Conservation (phyloP, 37 sponge, comb jelly and placozoan genomes). For the Petrosia ficiformis region DNA sequence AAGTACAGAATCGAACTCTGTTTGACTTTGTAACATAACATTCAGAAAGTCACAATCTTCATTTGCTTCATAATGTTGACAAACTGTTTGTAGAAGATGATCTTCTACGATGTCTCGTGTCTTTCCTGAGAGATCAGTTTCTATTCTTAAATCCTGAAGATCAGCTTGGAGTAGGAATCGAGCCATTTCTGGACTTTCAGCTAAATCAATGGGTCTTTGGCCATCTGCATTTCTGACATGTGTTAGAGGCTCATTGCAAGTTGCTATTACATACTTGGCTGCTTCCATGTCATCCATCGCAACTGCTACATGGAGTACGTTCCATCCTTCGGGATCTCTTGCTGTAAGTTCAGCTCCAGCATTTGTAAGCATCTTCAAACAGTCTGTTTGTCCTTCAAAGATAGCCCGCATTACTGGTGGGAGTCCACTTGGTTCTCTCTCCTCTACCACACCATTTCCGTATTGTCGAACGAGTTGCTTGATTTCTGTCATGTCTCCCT, state of each 20-base stretch:
- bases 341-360: slow-evolving; percentile 58
- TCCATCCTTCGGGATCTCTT: slow-evolving; percentile 66
- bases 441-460: slow-evolving; percentile 35
- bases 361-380: slow-evolving; percentile 43
- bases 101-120: slow-evolving; percentile 1
- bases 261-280: slow-evolving; percentile 31
- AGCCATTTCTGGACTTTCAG: slow-evolving; percentile 64
- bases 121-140: neutral
- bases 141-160: slow-evolving; percentile 19
- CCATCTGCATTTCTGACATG: slow-evolving; percentile 48
- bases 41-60: slow-evolving; percentile 19
- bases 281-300: slow-evolving; percentile 68
- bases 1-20: slow-evolving; percentile 37
- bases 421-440: slow-evolving; percentile 56
- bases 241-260: slow-evolving; percentile 21
- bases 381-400: slow-evolving; percentile 47
- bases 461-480: slow-evolving; percentile 25
- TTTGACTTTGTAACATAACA: slow-evolving; percentile 27
- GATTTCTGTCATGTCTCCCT: slow-evolving; percentile 67
- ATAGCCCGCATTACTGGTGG: slow-evolving; percentile 63
- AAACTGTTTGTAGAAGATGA: slow-evolving; percentile 15
- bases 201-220: slow-evolving; percentile 62
- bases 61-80: slow-evolving; percentile 19
- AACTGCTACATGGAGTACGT: slow-evolving; percentile 60
- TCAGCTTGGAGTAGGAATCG: slow-evolving; percentile 56